Base-by-base conservation (phyloP, 2,888 invertebrate genomes). In the Synanthedon myopaeformis region DNA sequence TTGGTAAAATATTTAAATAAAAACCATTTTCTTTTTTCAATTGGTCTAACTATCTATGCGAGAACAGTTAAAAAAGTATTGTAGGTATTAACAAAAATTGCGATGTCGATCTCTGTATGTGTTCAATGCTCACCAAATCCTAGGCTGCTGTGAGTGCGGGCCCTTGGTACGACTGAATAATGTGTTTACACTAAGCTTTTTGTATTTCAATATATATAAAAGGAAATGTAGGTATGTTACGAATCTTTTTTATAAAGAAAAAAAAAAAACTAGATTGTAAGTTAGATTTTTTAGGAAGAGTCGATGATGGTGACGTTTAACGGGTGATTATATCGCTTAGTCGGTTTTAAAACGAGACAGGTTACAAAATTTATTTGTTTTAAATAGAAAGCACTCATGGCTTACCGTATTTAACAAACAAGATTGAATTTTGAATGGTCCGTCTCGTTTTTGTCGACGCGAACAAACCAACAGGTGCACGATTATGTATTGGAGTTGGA, bases 161-260 rank as follows among this genome's bases (percentile, higher is more conserved):
- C 69, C 77, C 69, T 53, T 17, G 53, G 74, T 58, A 74, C 71
- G 83, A 82, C 79, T 82, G 82, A 79, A 17, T 56, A 64, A 65
- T 63, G 69, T 67, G 72, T 70, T 66, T 75, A 35, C 3, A 35
- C 54, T 66, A 77, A 78, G 76, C 76, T 82, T 82, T 79, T 80
- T 76, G 62, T 62, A 68, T 35, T 35, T 57, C 58, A 66, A 72
- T 71, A 66, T 65, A 48, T 12, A 48, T 23, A 49, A 41, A 14
- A 13, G 10, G n/a, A 35, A 35, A 64, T 50, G 67, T 78, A 78
- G 77, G 69, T 59, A 71, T 69, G 71, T 76, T 76, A 71, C 62
- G 65, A 68, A 41, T 52, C 59, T 65, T 72, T 77, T 76, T 74
- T 76, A 71, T 68, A 68, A 71, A 69, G 69, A 66, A 63, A 68